phyloP scores from a whole-genome alignment of 2,797 vertebrate genomes.

The Sylvia borin region DNA sequence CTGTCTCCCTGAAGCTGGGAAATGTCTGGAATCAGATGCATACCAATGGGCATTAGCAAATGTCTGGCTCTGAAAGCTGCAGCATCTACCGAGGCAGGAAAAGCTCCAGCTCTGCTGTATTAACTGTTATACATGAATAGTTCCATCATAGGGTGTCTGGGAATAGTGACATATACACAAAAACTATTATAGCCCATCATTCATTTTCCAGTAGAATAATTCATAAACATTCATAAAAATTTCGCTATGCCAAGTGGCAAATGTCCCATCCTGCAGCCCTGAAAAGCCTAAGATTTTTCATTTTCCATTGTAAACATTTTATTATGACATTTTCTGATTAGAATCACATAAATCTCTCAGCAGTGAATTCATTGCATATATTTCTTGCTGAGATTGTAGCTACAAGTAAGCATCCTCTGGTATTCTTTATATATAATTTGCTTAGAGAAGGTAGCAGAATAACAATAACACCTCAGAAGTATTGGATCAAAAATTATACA shows the following conservation, averaged over 20 bases:
- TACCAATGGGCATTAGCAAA: background rate
- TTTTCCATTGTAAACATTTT: constrained; percentile 60
- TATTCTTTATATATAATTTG: background rate
- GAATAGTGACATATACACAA: constrained; percentile 28
- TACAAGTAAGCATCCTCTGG: background rate
- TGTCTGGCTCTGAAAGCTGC: background rate
- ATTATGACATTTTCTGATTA: constrained; percentile 35
- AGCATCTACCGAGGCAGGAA: background rate
- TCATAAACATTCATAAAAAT: constrained; percentile 58
- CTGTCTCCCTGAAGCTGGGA: background rate
- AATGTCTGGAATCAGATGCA: background rate
- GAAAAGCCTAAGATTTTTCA: constrained; percentile 41
- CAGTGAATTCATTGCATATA: background rate
- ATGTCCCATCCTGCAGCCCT: background rate
- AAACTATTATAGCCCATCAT: constrained; percentile 26
- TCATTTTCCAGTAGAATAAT: constrained; percentile 65
- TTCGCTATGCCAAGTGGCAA: constrained; percentile 16
- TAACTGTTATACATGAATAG: constrained; percentile 42
- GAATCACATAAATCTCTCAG: constrained; percentile 15
- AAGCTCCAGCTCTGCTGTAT: constrained; percentile 13
- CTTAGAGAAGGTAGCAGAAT: background rate
- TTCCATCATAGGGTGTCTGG: background rate
- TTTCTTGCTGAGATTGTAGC: constrained; percentile 18
- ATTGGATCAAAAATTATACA: background rate
- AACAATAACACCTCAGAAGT: background rate